Evolutionary conservation across 2,797 vertebrate genomes (phyloP).

Genomic region (Podarcis siculus): DNA sequence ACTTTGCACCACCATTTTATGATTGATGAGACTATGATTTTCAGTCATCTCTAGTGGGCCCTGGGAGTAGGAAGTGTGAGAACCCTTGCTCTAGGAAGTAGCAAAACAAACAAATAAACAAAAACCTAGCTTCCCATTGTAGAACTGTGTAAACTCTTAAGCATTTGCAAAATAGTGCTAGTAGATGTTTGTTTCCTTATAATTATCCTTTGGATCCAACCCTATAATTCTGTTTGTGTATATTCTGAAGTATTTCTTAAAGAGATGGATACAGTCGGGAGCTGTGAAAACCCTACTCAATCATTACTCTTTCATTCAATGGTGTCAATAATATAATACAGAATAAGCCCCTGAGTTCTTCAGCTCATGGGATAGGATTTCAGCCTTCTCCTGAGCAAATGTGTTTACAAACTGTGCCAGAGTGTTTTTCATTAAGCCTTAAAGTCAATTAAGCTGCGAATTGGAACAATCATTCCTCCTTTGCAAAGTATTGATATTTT

Average conservation of each 20-base stretch:
- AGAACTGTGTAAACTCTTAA: too few species aligned
- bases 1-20: too few species aligned
- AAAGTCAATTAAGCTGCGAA: conserved; percentile 94
- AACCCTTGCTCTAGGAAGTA: too few species aligned
- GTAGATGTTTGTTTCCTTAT: not conserved
- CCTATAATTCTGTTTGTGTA: conserved; percentile 49
- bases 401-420: conserved; percentile 78
- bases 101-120: too few species aligned
- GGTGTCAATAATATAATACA: conserved; percentile 71
- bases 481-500: conserved; percentile 91
- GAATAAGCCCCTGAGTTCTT: conserved; percentile 65
- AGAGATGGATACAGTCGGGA: conserved; percentile 67
- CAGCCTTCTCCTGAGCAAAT: conserved; percentile 74
- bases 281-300: conserved; percentile 54
- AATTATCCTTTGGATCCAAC: not conserved
- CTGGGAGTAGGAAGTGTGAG: too few species aligned
- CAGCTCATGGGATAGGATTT: conserved; percentile 55
- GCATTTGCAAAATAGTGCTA: not conserved
- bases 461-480: conserved; percentile 93
- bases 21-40: too few species aligned
- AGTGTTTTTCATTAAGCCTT: conserved; percentile 91
- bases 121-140: too few species aligned
- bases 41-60: not conserved
- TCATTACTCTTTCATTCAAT: conserved; percentile 67
- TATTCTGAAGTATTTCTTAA: conserved; percentile 66